These are phyloP conservation scores for Halictus quadricinctus DNA, from an alignment of 2,888 invertebrate genomes.

Conservation along the genomic window DNA sequence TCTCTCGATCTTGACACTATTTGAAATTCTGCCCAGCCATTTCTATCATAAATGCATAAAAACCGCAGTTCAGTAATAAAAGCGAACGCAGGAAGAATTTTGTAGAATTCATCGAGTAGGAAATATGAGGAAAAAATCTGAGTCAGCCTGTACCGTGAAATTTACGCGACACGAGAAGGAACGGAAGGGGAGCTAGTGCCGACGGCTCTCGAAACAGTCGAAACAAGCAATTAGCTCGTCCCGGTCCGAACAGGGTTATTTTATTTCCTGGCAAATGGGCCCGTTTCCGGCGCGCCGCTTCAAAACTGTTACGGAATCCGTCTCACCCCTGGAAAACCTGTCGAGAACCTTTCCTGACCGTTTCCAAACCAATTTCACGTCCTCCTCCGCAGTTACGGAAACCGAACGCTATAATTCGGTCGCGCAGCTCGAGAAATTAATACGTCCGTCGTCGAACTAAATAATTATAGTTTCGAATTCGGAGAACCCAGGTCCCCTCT, in stretches of 20 bases:
- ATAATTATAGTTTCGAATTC: not conserved
- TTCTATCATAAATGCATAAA: no score
- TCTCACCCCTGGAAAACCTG: constrained; percentile 43
- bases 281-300: constrained; percentile 62
- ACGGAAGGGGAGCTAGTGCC: constrained; percentile 20
- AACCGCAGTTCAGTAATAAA: not conserved
- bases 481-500: not conserved
- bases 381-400: not conserved
- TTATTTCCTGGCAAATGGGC: constrained; percentile 72
- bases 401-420: constrained; percentile 4
- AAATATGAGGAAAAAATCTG: not conserved
- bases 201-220: constrained; percentile 50
- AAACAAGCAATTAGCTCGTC: constrained; percentile 63
- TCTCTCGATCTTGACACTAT: no score
- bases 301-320: constrained; percentile 58
- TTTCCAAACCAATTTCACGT: not conserved
- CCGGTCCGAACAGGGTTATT: constrained; percentile 62
- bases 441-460: not conserved
- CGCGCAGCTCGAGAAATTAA: not conserved
- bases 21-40: no score
- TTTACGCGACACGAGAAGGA: constrained; percentile 20
- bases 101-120: not conserved
- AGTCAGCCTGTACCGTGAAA: constrained; percentile 1
- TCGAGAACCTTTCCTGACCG: not conserved
- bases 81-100: not conserved